These are phyloP conservation scores for Aporophyla nigra DNA, from an alignment of 2,888 invertebrate species.

Conservation along the genomic window DNA sequence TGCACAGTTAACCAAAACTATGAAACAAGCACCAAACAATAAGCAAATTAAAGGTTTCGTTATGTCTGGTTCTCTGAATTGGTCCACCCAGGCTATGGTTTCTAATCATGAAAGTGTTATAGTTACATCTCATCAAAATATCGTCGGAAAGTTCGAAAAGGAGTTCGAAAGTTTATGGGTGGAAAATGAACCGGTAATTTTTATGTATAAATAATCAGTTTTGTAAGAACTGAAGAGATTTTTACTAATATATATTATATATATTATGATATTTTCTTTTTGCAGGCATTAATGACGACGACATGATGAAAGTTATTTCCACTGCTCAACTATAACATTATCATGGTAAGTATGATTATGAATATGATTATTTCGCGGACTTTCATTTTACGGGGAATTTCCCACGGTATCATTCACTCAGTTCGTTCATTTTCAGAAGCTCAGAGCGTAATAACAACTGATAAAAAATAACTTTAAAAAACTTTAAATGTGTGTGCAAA, in stretches of 20 bases:
- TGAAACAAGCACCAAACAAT: slow-evolving; percentile 72
- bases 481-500: background rate
- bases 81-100: slow-evolving; percentile 93
- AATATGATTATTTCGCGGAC: background rate
- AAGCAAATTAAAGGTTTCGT: slow-evolving; percentile 87
- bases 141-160: slow-evolving; percentile 90
- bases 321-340: slow-evolving; percentile 9
- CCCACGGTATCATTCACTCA: background rate
- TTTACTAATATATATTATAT: no score
- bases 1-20: slow-evolving; percentile 74
- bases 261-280: no score
- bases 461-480: background rate
- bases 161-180: slow-evolving; percentile 93
- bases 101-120: slow-evolving; percentile 94
- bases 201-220: background rate
- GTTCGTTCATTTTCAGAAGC: slow-evolving; percentile 12
- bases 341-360: slow-evolving; percentile 14
- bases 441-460: no score
- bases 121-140: slow-evolving; percentile 90
- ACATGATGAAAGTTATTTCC: slow-evolving; percentile 41
- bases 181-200: slow-evolving; percentile 84
- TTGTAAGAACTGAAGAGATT: background rate
- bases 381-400: background rate
- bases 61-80: slow-evolving; percentile 94
- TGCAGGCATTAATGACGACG: slow-evolving; percentile 72